Conservation (phyloP, 92 coral and sea anemone species). For the Blastomussa wellsi region DNA sequence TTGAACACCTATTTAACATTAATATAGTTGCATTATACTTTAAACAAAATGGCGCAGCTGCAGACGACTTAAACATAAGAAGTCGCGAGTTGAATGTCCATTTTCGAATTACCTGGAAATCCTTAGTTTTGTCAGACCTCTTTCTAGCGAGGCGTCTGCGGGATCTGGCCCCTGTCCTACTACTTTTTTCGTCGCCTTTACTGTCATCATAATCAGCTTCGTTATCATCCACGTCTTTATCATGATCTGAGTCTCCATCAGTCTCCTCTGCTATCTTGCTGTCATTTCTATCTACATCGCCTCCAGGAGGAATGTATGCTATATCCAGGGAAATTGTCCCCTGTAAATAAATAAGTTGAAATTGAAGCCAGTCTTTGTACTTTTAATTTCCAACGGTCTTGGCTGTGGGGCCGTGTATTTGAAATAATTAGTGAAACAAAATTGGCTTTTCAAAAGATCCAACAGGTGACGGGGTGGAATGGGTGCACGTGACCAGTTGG, state of each 20-base stretch:
- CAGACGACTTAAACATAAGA: not conserved
- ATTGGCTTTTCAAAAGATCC: too few relatives aligned
- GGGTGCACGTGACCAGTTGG: too few relatives aligned
- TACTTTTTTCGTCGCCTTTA: not conserved
- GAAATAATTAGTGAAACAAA: too few relatives aligned
- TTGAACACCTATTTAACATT: not conserved
- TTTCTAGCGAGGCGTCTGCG: constrained; percentile 54
- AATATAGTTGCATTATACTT: not conserved
- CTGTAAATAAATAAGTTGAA: not conserved
- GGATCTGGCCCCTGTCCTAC: not conserved
- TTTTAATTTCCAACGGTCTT: too few relatives aligned
- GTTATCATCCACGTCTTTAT: constrained; percentile 40
- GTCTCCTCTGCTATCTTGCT: constrained; percentile 17
- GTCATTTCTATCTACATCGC: not conserved
- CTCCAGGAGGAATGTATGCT: constrained; percentile 42
- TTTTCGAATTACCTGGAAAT: constrained; percentile 68
- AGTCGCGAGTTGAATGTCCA: not conserved
- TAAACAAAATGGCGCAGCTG: too few relatives aligned
- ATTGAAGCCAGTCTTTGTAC: too few relatives aligned
- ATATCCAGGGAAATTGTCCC: constrained; percentile 26
- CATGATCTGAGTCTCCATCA: constrained; percentile 47
- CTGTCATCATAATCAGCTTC: constrained; percentile 29
- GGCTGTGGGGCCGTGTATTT: too few relatives aligned
- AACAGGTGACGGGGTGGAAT: too few relatives aligned
- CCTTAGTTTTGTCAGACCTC: constrained; percentile 81